A percentile compares a stretch with the other conserved stretches of the same genome.
These are phyloP conservation scores for Tetragonula carbonaria DNA, from an alignment of 2,888 invertebrate species.

Conservation along the genomic window DNA sequence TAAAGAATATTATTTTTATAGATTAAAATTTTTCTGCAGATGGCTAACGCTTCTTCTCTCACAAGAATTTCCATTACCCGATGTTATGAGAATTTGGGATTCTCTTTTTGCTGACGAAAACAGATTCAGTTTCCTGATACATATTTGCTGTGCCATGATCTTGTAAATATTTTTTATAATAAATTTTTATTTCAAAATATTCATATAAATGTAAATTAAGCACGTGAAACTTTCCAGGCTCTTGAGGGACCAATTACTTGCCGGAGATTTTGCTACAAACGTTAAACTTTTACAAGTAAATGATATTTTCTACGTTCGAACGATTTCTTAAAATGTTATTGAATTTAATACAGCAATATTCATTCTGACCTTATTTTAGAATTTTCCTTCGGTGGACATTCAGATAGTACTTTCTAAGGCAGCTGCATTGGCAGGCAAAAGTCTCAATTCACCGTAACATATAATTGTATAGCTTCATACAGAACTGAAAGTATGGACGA, in stretches of 20 bases:
- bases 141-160: conserved; percentile 98
- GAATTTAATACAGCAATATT: not conserved
- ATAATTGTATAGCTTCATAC: not conserved
- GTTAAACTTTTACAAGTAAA: conserved; percentile 94
- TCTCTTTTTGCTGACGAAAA: conserved; percentile 95
- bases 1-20: not conserved
- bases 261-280: conserved; percentile 96
- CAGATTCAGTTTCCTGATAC: conserved; percentile 95
- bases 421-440: conserved; percentile 86
- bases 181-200: too few relatives aligned
- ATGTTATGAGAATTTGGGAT: conserved; percentile 99
- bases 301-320: not conserved
- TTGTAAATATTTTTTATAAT: conserved; percentile 88
- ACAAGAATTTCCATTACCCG: conserved; percentile 98
- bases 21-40: conserved; percentile 84
- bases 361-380: conserved; percentile 83
- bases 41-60: conserved; percentile 98
- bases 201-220: not conserved
- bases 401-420: conserved; percentile 93
- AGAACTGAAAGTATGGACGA: conserved; percentile 13
- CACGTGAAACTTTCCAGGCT: conserved; percentile 86
- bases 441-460: conserved; percentile 72
- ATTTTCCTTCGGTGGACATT: conserved; percentile 95
- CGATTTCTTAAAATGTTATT: not conserved
- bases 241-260: conserved; percentile 92